Conservation (phyloP, 2,113 vertebrate genomes). For the Ploceus nigricollis region DNA sequence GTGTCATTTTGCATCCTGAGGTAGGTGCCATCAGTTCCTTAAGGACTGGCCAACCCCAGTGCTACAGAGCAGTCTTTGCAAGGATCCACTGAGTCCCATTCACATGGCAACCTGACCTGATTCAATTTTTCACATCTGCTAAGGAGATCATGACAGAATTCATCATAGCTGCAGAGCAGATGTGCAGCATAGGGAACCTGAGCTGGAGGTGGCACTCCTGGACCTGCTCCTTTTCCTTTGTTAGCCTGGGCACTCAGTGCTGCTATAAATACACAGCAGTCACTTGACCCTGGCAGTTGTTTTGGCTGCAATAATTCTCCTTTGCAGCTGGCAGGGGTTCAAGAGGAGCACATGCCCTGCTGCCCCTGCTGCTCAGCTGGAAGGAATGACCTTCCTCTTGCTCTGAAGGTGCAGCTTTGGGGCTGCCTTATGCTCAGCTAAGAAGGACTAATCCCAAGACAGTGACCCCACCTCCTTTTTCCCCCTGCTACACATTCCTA, state of each 20-base stretch:
- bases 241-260: background rate
- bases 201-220: background rate
- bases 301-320: slow-evolving; percentile 11
- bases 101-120: background rate
- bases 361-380: background rate
- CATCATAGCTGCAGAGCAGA: background rate
- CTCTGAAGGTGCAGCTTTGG: background rate
- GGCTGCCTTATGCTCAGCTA: background rate
- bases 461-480: background rate
- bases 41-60: background rate
- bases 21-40: background rate
- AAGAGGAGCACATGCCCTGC: background rate
- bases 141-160: background rate
- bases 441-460: background rate
- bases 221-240: background rate
- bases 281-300: slow-evolving; percentile 37
- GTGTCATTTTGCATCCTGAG: background rate
- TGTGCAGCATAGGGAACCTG: background rate
- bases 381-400: background rate
- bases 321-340: background rate
- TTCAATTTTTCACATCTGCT: background rate
- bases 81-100: background rate
- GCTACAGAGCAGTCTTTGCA: background rate
- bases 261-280: slow-evolving; percentile 51
- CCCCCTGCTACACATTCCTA: background rate